Base-by-base conservation (phyloP, 2,888 invertebrate genomes). In the Gymnosoma rotundatum region DNA sequence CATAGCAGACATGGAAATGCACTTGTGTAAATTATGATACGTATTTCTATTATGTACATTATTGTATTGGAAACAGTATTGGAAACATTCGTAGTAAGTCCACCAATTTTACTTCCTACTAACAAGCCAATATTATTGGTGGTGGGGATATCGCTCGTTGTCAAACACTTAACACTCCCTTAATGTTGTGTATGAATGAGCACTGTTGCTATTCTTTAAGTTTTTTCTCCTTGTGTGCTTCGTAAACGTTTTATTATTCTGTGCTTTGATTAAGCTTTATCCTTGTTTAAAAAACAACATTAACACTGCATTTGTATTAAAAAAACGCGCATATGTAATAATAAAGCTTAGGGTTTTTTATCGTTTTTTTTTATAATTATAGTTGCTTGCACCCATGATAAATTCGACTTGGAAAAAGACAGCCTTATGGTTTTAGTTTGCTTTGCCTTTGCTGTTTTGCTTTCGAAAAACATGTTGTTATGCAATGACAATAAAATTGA, bases 41-140 rank as follows among this genome's bases (percentile, higher is more conserved):
- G 91, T 88, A 92, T 89, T 89, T 92, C 92, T 88, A 92, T 91
- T 90, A 92, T 90, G 88, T 92, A 91, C 90, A 91, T n/a, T n/a
- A n/a, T n/a, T n/a, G n/a, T n/a, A n/a, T 88, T 88, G 89, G 89
- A 88, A 89, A 89, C 85, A 86, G 87, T 82, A 83, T 84, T 78
- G 87, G 87, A 85, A 88, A 88, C 90, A 91, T 91, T 90, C 88
- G 89, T 87, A 83, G 74, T 42, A 32, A 54, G 64, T 81, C 73
- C 78, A 64, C 73, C 78, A 81, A 74, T 78, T 78, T 63, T 74
- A 74, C 74, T 84, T 81, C 81, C 84, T 60, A 73, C 60, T 70
- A 78, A 74, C 74, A 69, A 54, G 56, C 38, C 73, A 81, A 84
- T 74, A 52, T 48, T 81, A 70, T 88, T 64, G 64, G 50, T 60